Conservation (phyloP, 1,140 invertebrate species). For the Caenorhabditis tropicalis region DNA sequence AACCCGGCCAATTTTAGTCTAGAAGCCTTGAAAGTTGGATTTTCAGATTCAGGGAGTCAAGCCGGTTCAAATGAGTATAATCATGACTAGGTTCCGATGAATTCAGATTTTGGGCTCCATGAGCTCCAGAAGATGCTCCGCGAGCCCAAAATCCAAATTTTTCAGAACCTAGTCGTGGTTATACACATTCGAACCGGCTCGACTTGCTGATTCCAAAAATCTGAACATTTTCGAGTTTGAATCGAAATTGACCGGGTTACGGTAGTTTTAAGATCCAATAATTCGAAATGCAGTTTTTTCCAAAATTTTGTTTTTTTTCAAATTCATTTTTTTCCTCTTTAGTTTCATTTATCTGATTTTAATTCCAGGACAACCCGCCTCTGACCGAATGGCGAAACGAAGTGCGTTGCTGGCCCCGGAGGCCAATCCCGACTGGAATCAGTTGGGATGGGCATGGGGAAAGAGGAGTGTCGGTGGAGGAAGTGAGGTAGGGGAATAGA, state of each 20-base stretch:
- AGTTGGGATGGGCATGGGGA: conserved; percentile 52
- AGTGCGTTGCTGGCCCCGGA: conserved; percentile 17
- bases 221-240: not conserved
- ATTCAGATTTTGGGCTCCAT: too few species aligned
- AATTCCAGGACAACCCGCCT: not conserved
- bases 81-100: too few species aligned
- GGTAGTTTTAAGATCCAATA: too few species aligned
- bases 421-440: conserved; percentile 46
- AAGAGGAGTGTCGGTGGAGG: conserved; percentile 32
- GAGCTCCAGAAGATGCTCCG: too few species aligned
- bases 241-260: not conserved
- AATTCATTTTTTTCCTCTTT: not conserved
- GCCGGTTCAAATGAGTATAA: not conserved
- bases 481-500: not conserved
- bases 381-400: not conserved
- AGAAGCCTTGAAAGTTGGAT: not conserved
- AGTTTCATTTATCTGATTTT: too few species aligned
- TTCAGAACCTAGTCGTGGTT: too few species aligned
- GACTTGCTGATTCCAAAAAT: not conserved
- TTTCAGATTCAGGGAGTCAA: too few species aligned
- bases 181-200: not conserved
- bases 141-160: not conserved
- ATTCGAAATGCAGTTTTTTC: too few species aligned
- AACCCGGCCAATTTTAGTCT: not conserved
- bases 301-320: not conserved